Evolutionary conservation across 2,888 invertebrate species (phyloP), one percentile per base, ranked within the genome.

Genomic region (Antheraea assamensis): DNA sequence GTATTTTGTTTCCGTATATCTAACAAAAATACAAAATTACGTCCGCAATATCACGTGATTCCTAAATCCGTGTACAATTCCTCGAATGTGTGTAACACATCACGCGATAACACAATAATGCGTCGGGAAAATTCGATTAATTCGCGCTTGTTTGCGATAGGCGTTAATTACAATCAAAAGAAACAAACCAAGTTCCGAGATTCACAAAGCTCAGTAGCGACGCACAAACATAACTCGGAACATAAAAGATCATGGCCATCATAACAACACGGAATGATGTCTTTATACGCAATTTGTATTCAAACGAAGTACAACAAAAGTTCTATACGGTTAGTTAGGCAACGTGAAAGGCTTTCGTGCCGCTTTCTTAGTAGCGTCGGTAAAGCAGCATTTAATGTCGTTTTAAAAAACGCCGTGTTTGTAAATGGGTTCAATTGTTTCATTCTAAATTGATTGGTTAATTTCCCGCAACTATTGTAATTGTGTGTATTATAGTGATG

Each of bases 231-330:
- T n/a, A 49, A 24, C 55, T 31, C 31, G 61, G 52, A 75, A 73
- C 76, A 75, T 76, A 76, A 78, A 78, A 78, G 76, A 77, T 74
- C 75, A 76, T 78, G 71, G 73, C 52, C 74, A 73, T 77, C 77
- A 77, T 75, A 75, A 74, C 73, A 42, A 75, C 73, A 73, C 8
- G 66, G 19, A 73, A 76, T 76, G 74, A 78, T 73, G 77, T 72
- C 71, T 74, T 77, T 77, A 75, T 68, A 73, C 75, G 70, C 76
- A 71, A 76, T 77, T 78, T 76, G 77, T 77, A 78, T 78, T 75
- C 78, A 73, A 61, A 70, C 35, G 55, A 31, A 68, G 72, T 66
- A 74, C 72, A 71, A 72, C 72, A 72, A 70, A 75, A 73, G n/a
- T 73, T 73, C 55, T 73, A 19, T 64, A 75, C 75, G 75, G 73